Conservation (phyloP, 2,113 vertebrate genomes). For the Tinamus guttatus region DNA sequence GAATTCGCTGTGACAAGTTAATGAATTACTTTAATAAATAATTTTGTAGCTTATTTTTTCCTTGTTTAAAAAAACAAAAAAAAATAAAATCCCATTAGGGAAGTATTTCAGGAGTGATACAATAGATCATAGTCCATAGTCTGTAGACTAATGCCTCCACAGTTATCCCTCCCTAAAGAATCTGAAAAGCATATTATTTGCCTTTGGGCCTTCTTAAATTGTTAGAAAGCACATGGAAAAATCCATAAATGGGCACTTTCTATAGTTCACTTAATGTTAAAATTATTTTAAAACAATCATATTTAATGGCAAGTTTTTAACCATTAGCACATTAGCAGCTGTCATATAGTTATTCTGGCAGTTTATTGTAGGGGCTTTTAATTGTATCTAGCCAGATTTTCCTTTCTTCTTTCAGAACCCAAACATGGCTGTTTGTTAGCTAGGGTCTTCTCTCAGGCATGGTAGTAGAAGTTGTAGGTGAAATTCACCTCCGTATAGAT, state of each 20-base stretch:
- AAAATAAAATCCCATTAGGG: neutral
- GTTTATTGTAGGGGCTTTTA: neutral
- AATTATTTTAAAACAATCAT: conserved; percentile 10
- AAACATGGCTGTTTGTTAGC: neutral
- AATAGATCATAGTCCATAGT: neutral
- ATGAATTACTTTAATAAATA: neutral
- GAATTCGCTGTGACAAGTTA: conserved; percentile 28
- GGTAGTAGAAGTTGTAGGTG: neutral
- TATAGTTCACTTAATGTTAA: neutral
- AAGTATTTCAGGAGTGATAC: neutral
- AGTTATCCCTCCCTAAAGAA: neutral
- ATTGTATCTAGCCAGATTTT: neutral
- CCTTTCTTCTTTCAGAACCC: neutral
- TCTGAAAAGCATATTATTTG: conserved; percentile 38
- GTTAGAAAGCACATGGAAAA: neutral
- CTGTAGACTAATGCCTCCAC: neutral
- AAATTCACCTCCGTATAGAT: neutral
- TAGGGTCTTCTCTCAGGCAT: neutral
- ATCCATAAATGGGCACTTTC: neutral
- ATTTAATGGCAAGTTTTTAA: neutral
- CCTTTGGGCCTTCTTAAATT: neutral
- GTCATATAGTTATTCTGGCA: neutral
- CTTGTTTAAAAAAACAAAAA: neutral
- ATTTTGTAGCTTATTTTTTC: neutral
- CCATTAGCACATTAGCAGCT: neutral